phyloP scores from a whole-genome alignment of 2,888 invertebrate species.

The Pheosia tremula region DNA sequence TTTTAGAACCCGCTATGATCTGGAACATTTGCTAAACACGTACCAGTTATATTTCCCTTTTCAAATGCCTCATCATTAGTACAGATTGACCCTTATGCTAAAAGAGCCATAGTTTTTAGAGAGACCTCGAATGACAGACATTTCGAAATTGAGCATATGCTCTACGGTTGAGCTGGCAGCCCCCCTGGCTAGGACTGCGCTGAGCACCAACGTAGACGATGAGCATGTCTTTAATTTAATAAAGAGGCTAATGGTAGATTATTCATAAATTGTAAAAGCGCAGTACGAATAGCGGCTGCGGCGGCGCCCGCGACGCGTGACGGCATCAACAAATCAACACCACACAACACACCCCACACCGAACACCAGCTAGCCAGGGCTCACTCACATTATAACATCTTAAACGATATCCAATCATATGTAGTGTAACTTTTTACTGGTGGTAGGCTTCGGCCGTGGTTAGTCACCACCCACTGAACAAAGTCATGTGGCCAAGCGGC shows the following conservation, averaged over 20 bases:
- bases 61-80: too few relatives aligned
- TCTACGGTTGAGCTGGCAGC: too few relatives aligned
- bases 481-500: too few relatives aligned
- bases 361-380: neutral
- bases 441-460: too few relatives aligned
- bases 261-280: conserved; percentile 1
- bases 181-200: neutral
- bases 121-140: too few relatives aligned
- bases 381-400: neutral
- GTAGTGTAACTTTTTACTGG: too few relatives aligned
- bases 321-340: conserved; percentile 10
- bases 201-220: neutral
- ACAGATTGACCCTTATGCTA: too few relatives aligned
- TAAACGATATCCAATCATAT: too few relatives aligned
- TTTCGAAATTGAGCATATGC: too few relatives aligned
- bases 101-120: too few relatives aligned
- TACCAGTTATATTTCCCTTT: too few relatives aligned
- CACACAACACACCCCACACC: neutral
- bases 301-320: conserved; percentile 8
- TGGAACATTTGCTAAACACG: neutral
- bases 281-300: neutral
- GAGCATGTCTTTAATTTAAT: neutral
- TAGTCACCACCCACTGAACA: too few relatives aligned
- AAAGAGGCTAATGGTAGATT: conserved; percentile 4
- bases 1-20: neutral